Percentiles rank a stretch among this genome's conserved stretches.
phyloP scores from a whole-genome alignment of 2,113 vertebrate species.

The Callithrix jacchus region DNA sequence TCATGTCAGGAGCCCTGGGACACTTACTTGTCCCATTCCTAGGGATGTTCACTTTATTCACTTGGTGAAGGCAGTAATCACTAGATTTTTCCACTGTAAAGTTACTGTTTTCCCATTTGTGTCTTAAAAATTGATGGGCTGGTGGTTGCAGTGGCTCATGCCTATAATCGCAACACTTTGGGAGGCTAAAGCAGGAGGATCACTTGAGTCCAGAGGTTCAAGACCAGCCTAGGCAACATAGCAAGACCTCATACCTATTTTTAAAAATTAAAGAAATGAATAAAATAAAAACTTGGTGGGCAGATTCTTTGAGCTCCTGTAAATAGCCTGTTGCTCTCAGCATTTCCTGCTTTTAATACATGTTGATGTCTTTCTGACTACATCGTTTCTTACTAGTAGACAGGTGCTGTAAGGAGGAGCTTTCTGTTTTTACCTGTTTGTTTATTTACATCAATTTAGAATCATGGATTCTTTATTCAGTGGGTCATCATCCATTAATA shows the following conservation, averaged over 20 bases:
- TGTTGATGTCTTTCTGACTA: background rate
- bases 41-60: background rate
- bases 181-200: too few species aligned
- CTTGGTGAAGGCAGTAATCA: background rate
- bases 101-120: background rate
- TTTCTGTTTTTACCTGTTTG: background rate
- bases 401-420: background rate
- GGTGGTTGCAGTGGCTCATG: too few species aligned
- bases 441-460: background rate
- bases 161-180: too few species aligned
- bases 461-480: background rate
- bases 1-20: background rate
- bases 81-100: background rate
- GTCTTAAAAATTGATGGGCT: background rate
- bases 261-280: too few species aligned
- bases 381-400: slow-evolving; percentile 24
- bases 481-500: background rate
- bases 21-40: background rate
- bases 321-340: background rate
- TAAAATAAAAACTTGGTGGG: background rate
- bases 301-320: background rate
- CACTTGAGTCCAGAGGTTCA: too few species aligned
- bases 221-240: too few species aligned
- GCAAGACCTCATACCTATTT: too few species aligned
- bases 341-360: background rate